A percentile compares a stretch with the other conserved stretches of the same genome.
Evolutionary conservation across 2,797 vertebrate genomes (phyloP).

Genomic region (Sebastes iracundus): DNA sequence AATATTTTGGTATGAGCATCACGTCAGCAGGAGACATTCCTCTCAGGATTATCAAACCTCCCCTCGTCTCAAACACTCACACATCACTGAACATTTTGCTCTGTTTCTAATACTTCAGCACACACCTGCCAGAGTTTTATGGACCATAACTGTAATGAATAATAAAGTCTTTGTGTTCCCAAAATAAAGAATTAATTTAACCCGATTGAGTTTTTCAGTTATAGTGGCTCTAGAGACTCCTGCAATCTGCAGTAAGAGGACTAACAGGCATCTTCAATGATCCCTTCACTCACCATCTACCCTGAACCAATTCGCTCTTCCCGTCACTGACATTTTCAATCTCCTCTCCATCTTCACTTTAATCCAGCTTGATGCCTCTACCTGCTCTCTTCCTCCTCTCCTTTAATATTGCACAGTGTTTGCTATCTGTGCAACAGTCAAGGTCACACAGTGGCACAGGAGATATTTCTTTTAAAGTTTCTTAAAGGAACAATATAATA

Average conservation of each 20-base stretch:
- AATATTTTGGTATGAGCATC: background rate
- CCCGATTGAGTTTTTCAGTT: background rate
- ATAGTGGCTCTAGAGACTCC: background rate
- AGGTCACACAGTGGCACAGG: background rate
- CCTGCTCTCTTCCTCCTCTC: background rate
- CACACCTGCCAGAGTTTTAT: background rate
- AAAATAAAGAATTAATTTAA: background rate
- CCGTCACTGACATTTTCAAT: slow-evolving; percentile 21
- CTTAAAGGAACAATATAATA: too few relatives aligned
- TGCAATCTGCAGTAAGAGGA: background rate
- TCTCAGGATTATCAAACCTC: slow-evolving; percentile 2
- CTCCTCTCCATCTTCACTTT: slow-evolving; percentile 6
- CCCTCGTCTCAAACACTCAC: background rate
- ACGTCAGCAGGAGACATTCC: slow-evolving; percentile 1
- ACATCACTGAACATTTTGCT: background rate
- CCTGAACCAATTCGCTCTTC: background rate
- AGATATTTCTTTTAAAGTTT: background rate
- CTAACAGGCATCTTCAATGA: background rate
- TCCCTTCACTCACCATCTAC: background rate
- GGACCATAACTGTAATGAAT: background rate
- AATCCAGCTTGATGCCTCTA: slow-evolving; percentile 4
- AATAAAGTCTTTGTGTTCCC: background rate
- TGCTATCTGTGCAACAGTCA: background rate
- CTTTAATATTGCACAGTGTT: slow-evolving; percentile 5
- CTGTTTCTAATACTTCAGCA: background rate